These are phyloP conservation scores for Phasia obesa DNA, from an alignment of 2,888 invertebrate genomes.

Conservation along the genomic window DNA sequence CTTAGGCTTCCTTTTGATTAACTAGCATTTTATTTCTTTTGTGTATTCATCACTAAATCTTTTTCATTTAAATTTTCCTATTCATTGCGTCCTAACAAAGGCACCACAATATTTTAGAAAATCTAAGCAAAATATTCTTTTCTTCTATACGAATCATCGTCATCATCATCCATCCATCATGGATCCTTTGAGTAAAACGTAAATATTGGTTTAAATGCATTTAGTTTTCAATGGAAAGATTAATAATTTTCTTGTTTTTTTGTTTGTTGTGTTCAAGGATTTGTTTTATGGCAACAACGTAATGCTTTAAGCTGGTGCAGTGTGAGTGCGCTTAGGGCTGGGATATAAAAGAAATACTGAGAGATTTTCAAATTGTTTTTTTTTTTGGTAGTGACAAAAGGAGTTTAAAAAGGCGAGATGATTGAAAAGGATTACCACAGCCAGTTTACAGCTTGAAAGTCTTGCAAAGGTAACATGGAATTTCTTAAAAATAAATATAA, in stretches of 20 bases:
- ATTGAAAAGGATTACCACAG: no score
- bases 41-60: constrained; percentile 10
- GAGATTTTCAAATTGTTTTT: no score
- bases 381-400: no score
- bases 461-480: no score
- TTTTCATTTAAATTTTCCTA: constrained; percentile 27
- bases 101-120: not conserved
- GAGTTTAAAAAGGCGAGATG: no score
- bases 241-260: constrained; percentile 33
- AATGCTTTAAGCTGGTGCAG: constrained; percentile 12
- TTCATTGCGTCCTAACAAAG: constrained; percentile 30
- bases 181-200: constrained; percentile 45
- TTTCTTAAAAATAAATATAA: no score
- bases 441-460: no score
- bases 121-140: constrained; percentile 20
- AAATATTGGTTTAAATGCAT: constrained; percentile 57
- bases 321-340: not conserved
- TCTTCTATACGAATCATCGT: constrained; percentile 4
- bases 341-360: not conserved
- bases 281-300: not conserved
- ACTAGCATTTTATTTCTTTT: constrained; percentile 21
- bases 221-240: constrained; percentile 48
- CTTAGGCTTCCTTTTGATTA: constrained; percentile 23
- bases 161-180: not conserved
- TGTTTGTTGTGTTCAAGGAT: constrained; percentile 48